Conservation (phyloP, 2,113 vertebrate genomes). For the Eurystomus gularis region DNA sequence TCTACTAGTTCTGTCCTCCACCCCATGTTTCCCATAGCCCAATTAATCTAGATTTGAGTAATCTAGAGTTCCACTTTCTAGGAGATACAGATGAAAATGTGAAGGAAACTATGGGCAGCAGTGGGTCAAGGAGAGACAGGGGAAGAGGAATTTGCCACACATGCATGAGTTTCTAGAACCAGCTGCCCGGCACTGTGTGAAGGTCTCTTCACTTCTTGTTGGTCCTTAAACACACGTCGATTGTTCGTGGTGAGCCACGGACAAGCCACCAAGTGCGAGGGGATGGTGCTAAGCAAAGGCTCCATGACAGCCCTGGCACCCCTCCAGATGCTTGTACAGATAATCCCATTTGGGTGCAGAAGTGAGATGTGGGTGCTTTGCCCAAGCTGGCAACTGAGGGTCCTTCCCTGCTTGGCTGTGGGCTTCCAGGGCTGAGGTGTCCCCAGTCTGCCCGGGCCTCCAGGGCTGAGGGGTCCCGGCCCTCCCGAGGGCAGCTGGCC, state of each 20-base stretch:
- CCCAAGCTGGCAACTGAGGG: too few relatives aligned
- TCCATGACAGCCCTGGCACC: background rate
- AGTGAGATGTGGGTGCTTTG: background rate
- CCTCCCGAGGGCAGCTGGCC: background rate
- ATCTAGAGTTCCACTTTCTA: background rate
- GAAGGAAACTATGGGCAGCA: background rate
- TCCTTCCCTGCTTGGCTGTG: background rate
- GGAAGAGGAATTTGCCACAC: accelerated
- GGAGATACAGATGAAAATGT: background rate
- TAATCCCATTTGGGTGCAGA: background rate
- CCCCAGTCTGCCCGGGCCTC: too few relatives aligned
- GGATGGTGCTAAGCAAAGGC: too few relatives aligned
- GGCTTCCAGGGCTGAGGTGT: background rate
- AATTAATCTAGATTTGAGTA: background rate
- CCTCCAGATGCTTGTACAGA: too few relatives aligned
- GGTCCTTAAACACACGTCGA: accelerated
- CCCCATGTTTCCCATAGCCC: background rate
- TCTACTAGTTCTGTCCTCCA: background rate
- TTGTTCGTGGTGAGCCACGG: background rate
- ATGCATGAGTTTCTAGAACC: background rate
- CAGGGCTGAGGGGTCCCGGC: background rate
- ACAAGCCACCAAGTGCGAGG: background rate
- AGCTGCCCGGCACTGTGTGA: accelerated
- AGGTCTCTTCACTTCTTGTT: accelerated
- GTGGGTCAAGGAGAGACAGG: accelerated